Percentiles rank a stretch among this genome's conserved stretches.
These are phyloP conservation scores for Lophochroa leadbeateri DNA, from an alignment of 2,113 vertebrate genomes.

Conservation along the genomic window DNA sequence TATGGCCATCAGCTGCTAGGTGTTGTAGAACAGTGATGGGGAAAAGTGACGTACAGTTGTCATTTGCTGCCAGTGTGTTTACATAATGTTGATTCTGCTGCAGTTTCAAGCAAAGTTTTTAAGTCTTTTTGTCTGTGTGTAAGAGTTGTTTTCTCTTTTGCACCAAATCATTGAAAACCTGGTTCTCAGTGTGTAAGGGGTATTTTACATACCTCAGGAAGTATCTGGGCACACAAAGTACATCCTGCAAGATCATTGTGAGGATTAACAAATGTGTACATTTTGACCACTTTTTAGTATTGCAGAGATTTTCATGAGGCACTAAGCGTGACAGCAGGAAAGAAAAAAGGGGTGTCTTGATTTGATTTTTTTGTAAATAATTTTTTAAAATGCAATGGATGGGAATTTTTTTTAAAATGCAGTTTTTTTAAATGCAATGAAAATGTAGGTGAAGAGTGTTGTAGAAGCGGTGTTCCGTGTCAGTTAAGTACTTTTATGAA, in stretches of 20 bases:
- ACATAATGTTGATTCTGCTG: neutral
- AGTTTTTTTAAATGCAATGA: neutral
- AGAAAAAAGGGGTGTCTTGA: neutral
- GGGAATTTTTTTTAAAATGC: neutral
- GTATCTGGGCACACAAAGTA: neutral
- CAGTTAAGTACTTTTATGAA: neutral
- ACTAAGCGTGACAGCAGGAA: accelerated
- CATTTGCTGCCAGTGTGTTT: neutral
- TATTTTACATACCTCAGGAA: neutral
- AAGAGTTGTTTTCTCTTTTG: neutral
- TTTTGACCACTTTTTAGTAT: neutral
- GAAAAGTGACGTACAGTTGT: neutral
- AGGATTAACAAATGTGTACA: neutral
- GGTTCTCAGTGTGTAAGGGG: accelerated
- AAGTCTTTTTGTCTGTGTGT: neutral
- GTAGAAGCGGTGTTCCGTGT: neutral
- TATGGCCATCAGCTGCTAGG: neutral
- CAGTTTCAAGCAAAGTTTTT: neutral
- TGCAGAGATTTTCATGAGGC: neutral
- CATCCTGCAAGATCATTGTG: neutral
- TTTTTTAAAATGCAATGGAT: neutral
- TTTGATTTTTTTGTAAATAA: neutral
- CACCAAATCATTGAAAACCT: neutral
- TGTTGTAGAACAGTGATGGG: neutral
- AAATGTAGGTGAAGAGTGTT: neutral